A percentile compares a stretch with the other conserved stretches of the same genome.
Evolutionary conservation across 2,888 invertebrate genomes (phyloP).

Genomic region (Candidula unifasciata): DNA sequence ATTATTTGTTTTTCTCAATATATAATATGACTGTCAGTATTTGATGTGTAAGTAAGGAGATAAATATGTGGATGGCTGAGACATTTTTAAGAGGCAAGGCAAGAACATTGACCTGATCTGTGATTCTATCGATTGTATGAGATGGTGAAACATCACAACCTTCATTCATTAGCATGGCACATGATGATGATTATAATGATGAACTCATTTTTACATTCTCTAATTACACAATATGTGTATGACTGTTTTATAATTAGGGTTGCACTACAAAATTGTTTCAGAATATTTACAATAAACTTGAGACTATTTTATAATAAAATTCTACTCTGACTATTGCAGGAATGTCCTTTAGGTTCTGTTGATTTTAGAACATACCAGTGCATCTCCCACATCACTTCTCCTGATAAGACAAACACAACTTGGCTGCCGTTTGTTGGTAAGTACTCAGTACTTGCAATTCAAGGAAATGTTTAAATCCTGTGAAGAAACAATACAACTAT

Average conservation of each 20-base stretch:
- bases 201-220: background rate
- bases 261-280: background rate
- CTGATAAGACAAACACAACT: too few relatives aligned
- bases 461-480: too few relatives aligned
- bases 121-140: too few relatives aligned
- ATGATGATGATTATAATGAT: too few relatives aligned
- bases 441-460: too few relatives aligned
- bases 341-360: background rate
- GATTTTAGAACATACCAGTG: conserved; percentile 36
- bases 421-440: conserved; percentile 17
- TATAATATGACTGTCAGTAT: too few relatives aligned
- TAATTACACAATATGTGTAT: background rate
- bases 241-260: background rate
- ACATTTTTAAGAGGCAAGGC: too few relatives aligned
- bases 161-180: conserved; percentile 55
- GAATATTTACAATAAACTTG: background rate
- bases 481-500: too few relatives aligned
- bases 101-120: too few relatives aligned
- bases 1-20: too few relatives aligned
- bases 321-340: background rate
- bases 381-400: background rate
- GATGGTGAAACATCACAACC: conserved; percentile 63
- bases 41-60: conserved; percentile 49
- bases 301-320: background rate
- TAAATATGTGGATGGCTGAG: too few relatives aligned